phyloP scores from a whole-genome alignment of 2,888 invertebrate genomes.

The Loripinus fragilis region DNA sequence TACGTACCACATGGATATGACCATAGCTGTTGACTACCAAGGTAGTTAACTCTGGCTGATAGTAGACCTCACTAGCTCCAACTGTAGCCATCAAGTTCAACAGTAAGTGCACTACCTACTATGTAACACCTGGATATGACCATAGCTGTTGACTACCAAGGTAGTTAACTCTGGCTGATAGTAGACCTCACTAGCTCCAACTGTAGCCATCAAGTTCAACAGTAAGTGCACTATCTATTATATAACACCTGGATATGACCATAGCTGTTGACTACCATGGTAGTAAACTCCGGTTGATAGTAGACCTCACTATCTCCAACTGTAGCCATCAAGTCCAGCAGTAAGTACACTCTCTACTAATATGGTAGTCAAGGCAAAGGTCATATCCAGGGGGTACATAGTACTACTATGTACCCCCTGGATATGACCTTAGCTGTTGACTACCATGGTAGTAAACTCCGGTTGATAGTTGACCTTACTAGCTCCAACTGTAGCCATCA shows the following conservation, averaged over 20 bases:
- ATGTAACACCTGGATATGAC: no score
- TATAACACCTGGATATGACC: no score
- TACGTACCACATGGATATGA: no score
- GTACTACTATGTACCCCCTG: no score
- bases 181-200: no score
- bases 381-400: constrained; percentile 96
- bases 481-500: constrained; percentile 99
- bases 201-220: constrained; percentile 95
- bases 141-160: no score
- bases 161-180: no score
- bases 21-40: constrained; percentile 87
- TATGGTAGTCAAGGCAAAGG: no score
- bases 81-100: constrained; percentile 97
- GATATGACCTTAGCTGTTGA: no score
- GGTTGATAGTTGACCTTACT: constrained; percentile 97
- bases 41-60: constrained; percentile 96
- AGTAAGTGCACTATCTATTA: no score
- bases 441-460: constrained; percentile 93
- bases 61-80: constrained; percentile 97
- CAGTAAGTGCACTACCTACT: no score
- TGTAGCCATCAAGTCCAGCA: constrained; percentile 96
- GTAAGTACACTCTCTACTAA: no score
- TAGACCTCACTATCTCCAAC: constrained; percentile 98
- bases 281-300: constrained; percentile 95
- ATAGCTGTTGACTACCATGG: constrained; percentile 89